Evolutionary conservation across 2,113 vertebrate species (phyloP), one percentile per base, ranked within the genome.

Genomic region (Neolamprologus modestus): DNA sequence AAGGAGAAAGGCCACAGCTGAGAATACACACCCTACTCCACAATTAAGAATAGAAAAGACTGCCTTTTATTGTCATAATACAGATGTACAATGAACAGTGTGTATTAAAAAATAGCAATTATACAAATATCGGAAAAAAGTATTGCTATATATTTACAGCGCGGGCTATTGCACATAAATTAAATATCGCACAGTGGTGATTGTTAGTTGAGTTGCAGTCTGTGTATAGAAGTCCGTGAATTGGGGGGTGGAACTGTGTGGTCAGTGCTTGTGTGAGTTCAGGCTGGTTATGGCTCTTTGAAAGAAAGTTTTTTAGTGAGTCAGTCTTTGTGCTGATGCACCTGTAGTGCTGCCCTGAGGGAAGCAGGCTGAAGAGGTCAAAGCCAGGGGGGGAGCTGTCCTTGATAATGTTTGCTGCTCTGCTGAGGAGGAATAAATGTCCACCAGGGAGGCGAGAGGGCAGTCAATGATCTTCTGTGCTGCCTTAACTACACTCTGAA

Each of bases 281-380:
- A 28, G 54, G 55, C 2, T 16, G 24, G 55, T 28, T 57, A 14
- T 28, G 24, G 13, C 55, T 57, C 24, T 57, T 2, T 26, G 55
- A 57, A 28, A 28, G 1, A 57, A 57, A 0, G 54, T 5, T 8
- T 57, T 57, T 57, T 8, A 5, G 55, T 28, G 1, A 8, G 24
- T 8, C 3, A 1, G 53, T 54, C 53, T 24, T 24, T 54, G 53
- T 54, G 53, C 53, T 24, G 53, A 3, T 24, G n/a, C 53, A 54
- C 10, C 3, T 24, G 6, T 3, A 54, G 10, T 1, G n/a, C 53
- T 54, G 53, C 53, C 53, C 53, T 24, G 53, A 54, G 10, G 53
- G 53, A 54, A 54, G 10, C 53, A 24, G 10, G 53, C n/a, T 24
- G 53, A 24, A 54, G 2, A 54, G 52, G n/a, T 54, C 52, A 54